Evolutionary conservation across 2,797 vertebrate genomes (phyloP), one percentile per base, ranked within the genome.

Genomic region (Protosalanx chinensis): DNA sequence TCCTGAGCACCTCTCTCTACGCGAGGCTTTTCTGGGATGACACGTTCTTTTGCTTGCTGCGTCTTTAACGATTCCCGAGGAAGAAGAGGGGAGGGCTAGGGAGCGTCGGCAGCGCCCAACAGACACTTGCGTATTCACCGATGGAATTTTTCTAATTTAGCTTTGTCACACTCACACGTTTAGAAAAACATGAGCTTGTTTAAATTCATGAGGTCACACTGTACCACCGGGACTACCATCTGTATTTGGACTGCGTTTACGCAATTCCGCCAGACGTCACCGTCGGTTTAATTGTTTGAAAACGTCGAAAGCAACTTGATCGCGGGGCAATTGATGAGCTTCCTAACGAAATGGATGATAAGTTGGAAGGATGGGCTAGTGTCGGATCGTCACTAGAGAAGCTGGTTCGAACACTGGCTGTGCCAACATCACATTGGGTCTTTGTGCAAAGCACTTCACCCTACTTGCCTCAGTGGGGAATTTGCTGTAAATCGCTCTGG

Each of bases 131-230:
- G 71, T 66, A 70, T 75, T 79, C 13, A 46, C 69, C 77, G 72
- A 80, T 86, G 85, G 74, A 73, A 84, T 81, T 82, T 82, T 83
- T 78, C 82, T 81, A 76, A 81, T 89, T 59, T 86, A 75, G 84
- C 82, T 74, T 78, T 73, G 81, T 83, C 70, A 75, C 76, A 76
- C 30, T 61, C 66, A 75, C 79, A 70, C 77, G 83, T 89, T 86
- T 84, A 78, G 76, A 83, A 89, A 89, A 86, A 86, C 81, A 87
- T 85, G 86, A 88, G 84, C 77, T 82, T 88, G 82, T 91, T 89
- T 89, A 88, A 89, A 89, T 90, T 88, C 86, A 90, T 84, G 85
- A 86, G 84, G 83, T 86, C 86, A 86, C 72, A 70, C 58, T 0
- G 10, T 3, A 46, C 41, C 10, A 46, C 41, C 41, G 13, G 15